Percentiles rank a stretch among this genome's conserved stretches.
These are phyloP conservation scores for Alloplasta piceator DNA, from an alignment of 2,888 invertebrate genomes.

Conservation along the genomic window DNA sequence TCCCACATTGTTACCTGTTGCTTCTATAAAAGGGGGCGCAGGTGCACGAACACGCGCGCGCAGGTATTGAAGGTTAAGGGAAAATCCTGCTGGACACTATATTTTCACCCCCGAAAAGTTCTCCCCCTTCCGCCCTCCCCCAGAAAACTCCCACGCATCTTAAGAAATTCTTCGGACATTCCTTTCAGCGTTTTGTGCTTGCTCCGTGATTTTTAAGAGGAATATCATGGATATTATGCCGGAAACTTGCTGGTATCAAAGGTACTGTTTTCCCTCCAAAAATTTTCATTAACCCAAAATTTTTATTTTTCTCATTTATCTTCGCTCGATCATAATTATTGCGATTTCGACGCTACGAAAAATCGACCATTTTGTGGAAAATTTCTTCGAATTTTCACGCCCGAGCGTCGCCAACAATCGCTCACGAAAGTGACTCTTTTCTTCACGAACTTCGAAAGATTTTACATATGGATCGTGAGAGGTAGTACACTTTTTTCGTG, in stretches of 20 bases:
- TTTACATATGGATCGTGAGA: conserved; percentile 5
- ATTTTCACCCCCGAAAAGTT: conserved; percentile 49
- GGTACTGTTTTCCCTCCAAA: conserved; percentile 66
- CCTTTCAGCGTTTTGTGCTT: conserved; percentile 11
- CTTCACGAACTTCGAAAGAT: not conserved
- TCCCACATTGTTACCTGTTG: conserved; percentile 70
- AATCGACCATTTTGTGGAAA: conserved; percentile 52
- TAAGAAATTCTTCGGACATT: conserved; percentile 32
- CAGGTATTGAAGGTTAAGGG: conserved; percentile 68
- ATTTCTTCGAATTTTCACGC: conserved; percentile 34
- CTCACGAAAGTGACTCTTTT: conserved; percentile 16
- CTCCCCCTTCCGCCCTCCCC: conserved; percentile 33
- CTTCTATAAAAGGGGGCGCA: conserved; percentile 69
- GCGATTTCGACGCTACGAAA: conserved; percentile 2
- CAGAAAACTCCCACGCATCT: conserved; percentile 44
- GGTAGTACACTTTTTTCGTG: conserved; percentile 3
- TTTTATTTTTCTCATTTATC: conserved; percentile 23
- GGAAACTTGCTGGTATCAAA: conserved; percentile 66
- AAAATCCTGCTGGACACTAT: conserved; percentile 52
- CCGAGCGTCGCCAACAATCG: conserved; percentile 9
- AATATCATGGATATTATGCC: conserved; percentile 57
- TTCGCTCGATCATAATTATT: conserved; percentile 13
- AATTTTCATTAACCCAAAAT: conserved; percentile 20
- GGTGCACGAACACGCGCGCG: conserved; percentile 69
- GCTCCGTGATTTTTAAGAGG: conserved; percentile 6